phyloP scores from a whole-genome alignment of 2,113 vertebrate species.

The Heterocephalus glaber region DNA sequence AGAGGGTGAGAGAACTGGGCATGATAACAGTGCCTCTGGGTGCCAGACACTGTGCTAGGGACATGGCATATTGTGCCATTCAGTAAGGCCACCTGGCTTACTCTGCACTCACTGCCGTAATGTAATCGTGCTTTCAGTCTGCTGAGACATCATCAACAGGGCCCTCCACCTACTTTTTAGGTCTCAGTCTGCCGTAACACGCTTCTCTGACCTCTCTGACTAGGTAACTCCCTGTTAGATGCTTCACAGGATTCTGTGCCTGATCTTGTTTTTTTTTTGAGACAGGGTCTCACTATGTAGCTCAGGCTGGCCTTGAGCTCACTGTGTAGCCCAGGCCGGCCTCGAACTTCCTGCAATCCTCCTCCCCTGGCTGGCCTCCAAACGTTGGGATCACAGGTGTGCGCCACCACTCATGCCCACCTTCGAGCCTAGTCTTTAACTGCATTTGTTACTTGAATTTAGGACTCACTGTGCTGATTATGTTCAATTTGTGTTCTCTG shows the following conservation, averaged over 20 bases:
- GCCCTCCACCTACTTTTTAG: not conserved
- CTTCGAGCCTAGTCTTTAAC: not conserved
- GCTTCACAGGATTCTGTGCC: not conserved
- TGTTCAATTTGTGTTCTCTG: not conserved
- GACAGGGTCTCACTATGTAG: not conserved
- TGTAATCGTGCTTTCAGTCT: not conserved
- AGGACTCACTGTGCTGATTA: not conserved
- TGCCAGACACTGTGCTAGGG: not conserved
- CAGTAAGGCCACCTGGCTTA: too few relatives aligned
- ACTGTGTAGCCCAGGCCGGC: not conserved
- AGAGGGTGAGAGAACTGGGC: fast-evolving
- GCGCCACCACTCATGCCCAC: not conserved
- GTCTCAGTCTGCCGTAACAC: not conserved
- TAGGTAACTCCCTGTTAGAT: not conserved
- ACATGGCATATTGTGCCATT: fast-evolving
- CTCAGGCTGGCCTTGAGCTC: not conserved
- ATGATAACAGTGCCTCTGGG: not conserved
- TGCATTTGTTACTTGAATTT: not conserved
- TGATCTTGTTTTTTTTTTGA: not conserved
- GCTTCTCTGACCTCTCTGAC: not conserved
- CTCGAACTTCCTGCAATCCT: not conserved
- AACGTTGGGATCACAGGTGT: not conserved
- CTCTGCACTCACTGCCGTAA: fast-evolving
- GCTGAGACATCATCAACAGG: not conserved
- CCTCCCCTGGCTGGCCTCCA: not conserved